A percentile compares a stretch with the other conserved stretches of the same genome.
phyloP scores from a whole-genome alignment of 2,113 vertebrate species.

The Delphinapterus leucas region DNA sequence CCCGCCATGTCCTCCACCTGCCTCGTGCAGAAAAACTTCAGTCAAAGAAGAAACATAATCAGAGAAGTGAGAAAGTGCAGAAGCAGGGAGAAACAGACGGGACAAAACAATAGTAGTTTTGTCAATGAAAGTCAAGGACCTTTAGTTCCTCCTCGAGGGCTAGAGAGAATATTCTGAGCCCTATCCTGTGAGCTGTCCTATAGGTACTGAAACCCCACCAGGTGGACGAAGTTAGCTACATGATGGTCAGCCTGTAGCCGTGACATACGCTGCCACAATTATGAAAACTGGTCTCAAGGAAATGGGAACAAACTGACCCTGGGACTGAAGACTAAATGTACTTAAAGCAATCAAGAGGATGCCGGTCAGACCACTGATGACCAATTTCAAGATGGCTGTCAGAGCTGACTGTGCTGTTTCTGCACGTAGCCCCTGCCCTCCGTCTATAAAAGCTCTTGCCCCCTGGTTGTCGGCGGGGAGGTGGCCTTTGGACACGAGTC shows the following conservation, averaged over 20 bases:
- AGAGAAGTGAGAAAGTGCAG: background rate
- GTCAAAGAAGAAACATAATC: background rate
- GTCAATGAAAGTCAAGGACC: too few species aligned
- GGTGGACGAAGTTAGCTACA: background rate
- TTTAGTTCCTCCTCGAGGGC: background rate
- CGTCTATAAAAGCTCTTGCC: background rate
- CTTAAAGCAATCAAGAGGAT: fast-evolving
- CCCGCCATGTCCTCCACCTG: background rate
- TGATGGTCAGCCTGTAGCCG: fast-evolving
- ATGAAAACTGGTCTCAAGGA: background rate
- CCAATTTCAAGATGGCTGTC: fast-evolving
- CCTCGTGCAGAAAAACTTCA: background rate
- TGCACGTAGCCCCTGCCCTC: fast-evolving
- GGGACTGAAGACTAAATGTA: background rate
- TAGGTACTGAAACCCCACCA: background rate
- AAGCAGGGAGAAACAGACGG: background rate
- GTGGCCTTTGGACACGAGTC: background rate
- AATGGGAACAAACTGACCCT: background rate
- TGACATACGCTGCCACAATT: fast-evolving
- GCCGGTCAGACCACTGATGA: background rate
- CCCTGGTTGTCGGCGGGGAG: background rate
- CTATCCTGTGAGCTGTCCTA: background rate
- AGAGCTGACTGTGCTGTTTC: background rate
- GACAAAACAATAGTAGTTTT: background rate
- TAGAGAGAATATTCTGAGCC: background rate